Base-by-base conservation (phyloP, 2,888 invertebrate species). In the Erebia palarica region DNA sequence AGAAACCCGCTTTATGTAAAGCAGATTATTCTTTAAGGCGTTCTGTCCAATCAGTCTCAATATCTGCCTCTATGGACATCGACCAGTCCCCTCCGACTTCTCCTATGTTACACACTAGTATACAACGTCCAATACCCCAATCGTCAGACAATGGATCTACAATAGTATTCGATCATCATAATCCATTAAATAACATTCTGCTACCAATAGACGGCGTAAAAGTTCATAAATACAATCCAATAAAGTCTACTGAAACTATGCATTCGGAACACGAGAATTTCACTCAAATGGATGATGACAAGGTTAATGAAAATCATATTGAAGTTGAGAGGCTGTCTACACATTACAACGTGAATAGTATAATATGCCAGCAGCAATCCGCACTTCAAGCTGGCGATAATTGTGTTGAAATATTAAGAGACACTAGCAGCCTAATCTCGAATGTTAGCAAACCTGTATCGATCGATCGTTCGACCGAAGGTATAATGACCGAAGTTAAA, bases 101-200 rank as follows among this genome's bases (percentile, higher is more conserved):
- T 16, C 66, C 68, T 11, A 44, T 55, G 18, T 16, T 67, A 51
- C 60, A 69, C 67, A 51, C 49, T 42, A 58, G 53, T 36, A 59
- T 60, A 55, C 49, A 73, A 73, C 36, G 69, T 16, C 27, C 61
- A 11, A 3, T 67, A 47, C 59, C 36, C 14, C 53, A 65, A 49
- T 68, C 69, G 36, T 5, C 57, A 65, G 51, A 59, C 16, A 61
- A 75, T 1, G 75, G 70, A 1, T 71, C 72, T 11, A 81, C 88
- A 0, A 72, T 92, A 57, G 75, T 87, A 5, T 92, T 92, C 59
- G 92, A 92, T 67, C 86, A 82, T 5, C 21, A 70, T 0, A 92
- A 92, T 74, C 92, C 93, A 0, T 77, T 92, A 13, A 92, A 92
- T 70, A 92, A 92, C 73, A 76, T 93, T 2, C 64, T 86, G 0